Evolutionary conservation across 2,113 vertebrate genomes (phyloP), one percentile per base, ranked within the genome.

Genomic region (Psettodes erumei): DNA sequence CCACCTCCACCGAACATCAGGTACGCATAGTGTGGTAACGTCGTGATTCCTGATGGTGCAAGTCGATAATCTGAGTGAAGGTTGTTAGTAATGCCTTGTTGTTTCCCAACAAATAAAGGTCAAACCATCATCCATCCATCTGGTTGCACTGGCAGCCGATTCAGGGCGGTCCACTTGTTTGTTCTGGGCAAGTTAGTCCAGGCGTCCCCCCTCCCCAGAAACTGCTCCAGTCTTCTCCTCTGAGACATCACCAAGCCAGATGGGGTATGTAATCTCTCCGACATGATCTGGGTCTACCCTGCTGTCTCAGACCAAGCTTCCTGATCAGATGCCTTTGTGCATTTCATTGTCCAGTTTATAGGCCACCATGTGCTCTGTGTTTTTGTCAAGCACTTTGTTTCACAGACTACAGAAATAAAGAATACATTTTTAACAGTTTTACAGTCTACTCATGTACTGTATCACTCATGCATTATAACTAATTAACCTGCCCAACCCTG

Each of bases 381-480:
- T 19, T 43, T 18, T 30, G 5, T 28, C 0, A 33, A 43, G 2
- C 51, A 43, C 5, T 23, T 15, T 60, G 12, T 38, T 45, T 45
- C 3, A 11, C 21, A 45, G 35, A 40, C 32, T 11, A 23, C 8
- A 25, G 7, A n/a, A 28, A 37, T 32, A 23, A 4, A 63, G 25
- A 16, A 21, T 32, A 33, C 5, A 21, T 18, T 43, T 47, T 27
- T 37, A 27, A 79, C 42, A 55, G 13, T 53, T 66, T 67, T 28
- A 33, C 32, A 18, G 42, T 32, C 43, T 32, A 19, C 43, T 42
- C 69, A 65, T 60, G 50, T 56, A 56, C n/a, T 0, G n/a, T n/a
- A n/a, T n/a, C n/a, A n/a, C n/a, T 10, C n/a, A 7, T 66, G n/a
- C 30, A 43, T 53, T 45, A 30, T 72, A 50, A 38, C 65, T 56